Conservation (phyloP, 2,113 vertebrate genomes). For the Microcebus lehilahytsara region DNA sequence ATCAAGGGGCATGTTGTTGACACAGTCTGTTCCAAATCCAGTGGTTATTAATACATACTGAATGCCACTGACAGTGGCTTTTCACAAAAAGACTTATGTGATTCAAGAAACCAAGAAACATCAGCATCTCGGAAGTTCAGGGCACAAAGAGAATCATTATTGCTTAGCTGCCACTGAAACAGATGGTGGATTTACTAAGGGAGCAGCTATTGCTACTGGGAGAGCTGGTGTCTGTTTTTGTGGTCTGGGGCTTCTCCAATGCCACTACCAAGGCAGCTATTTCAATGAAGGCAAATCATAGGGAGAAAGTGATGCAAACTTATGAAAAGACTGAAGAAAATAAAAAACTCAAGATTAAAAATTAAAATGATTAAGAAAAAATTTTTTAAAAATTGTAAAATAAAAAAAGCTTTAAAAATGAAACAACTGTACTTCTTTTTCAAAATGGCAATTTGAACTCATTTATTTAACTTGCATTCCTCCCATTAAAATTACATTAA, state of each 20-base stretch:
- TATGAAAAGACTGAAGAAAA: not conserved
- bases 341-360: not conserved
- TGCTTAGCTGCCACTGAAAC: not conserved
- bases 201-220: not conserved
- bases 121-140: not conserved
- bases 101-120: not conserved
- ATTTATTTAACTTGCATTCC: not conserved
- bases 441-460: not conserved
- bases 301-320: not conserved
- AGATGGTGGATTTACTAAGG: not conserved
- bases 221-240: not conserved
- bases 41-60: not conserved
- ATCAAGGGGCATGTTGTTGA: not conserved
- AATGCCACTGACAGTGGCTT: not conserved
- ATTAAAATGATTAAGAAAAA: not conserved
- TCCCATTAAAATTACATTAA: not conserved
- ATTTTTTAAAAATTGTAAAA: not conserved
- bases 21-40: not conserved
- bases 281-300: not conserved
- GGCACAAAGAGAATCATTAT: not conserved
- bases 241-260: not conserved
- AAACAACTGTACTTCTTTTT: not conserved
- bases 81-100: not conserved
- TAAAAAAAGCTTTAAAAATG: not conserved
- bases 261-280: not conserved